phyloP scores from a whole-genome alignment of 2,797 vertebrate species.

The Lepus townsendii region DNA sequence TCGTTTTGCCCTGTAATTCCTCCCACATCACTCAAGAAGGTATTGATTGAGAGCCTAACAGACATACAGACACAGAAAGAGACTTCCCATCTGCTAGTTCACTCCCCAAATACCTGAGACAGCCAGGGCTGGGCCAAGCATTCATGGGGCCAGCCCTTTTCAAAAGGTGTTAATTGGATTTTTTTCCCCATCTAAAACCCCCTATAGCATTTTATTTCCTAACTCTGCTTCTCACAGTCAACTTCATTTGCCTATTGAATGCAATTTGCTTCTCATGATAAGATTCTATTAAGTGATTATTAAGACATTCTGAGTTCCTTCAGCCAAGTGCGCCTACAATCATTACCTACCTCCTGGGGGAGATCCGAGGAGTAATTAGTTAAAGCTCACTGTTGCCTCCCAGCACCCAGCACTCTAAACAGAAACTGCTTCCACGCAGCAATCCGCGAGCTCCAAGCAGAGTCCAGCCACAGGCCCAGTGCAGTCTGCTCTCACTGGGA shows the following conservation, averaged over 20 bases:
- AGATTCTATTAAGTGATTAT: constrained; percentile 85
- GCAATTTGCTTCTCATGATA: constrained; percentile 83
- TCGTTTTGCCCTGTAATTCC: constrained; percentile 60
- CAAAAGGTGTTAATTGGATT: constrained; percentile 82
- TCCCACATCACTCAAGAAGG: constrained; percentile 3
- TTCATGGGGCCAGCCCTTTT: constrained; percentile 65
- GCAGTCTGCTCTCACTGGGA: neutral
- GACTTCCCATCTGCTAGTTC: too few relatives aligned
- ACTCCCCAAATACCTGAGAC: too few relatives aligned
- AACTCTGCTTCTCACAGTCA: constrained; percentile 81
- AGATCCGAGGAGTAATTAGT: constrained; percentile 80
- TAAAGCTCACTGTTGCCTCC: constrained; percentile 79
- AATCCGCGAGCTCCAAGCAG: neutral
- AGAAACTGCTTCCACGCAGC: constrained; percentile 59
- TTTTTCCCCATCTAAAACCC: constrained; percentile 78
- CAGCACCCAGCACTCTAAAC: constrained; percentile 64
- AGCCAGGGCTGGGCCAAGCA: neutral
- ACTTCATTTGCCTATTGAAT: constrained; percentile 85
- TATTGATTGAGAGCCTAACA: constrained; percentile 49
- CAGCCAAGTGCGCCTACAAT: constrained; percentile 82
- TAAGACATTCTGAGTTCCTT: constrained; percentile 84
- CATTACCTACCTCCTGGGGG: constrained; percentile 81
- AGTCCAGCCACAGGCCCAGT: neutral
- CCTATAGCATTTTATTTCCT: constrained; percentile 76
- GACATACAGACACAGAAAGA: too few relatives aligned